Conservation (phyloP, 1,140 invertebrate genomes). For the Saccostrea cuccullata region DNA sequence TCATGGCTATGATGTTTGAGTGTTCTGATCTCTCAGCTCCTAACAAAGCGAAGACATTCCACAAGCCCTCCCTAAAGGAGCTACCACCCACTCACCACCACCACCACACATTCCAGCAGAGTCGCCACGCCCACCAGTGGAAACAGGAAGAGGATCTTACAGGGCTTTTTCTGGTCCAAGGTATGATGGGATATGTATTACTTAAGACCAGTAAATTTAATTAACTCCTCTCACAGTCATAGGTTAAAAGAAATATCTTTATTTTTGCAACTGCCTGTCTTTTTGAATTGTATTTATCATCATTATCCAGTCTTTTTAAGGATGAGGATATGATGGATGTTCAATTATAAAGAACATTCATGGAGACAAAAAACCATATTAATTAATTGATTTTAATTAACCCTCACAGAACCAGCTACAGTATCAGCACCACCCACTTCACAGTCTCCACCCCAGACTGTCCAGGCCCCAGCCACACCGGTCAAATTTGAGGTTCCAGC, state of each 20-base stretch:
- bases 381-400: not conserved
- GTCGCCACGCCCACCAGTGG: constrained; percentile 70
- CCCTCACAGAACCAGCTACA: constrained; percentile 20
- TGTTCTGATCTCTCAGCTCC: constrained; percentile 71
- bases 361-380: too few relatives aligned
- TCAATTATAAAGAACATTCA: too few relatives aligned
- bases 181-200: not conserved
- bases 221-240: too few relatives aligned
- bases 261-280: too few relatives aligned
- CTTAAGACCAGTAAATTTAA: too few relatives aligned
- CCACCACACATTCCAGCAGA: constrained; percentile 59
- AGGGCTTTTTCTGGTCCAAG: constrained; percentile 57
- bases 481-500: constrained; percentile 53
- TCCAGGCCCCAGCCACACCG: not conserved
- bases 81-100: constrained; percentile 55
- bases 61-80: constrained; percentile 68
- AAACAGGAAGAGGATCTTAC: constrained; percentile 61
- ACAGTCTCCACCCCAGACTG: constrained; percentile 24
- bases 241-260: too few relatives aligned
- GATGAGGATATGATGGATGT: too few relatives aligned
- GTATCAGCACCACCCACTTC: not conserved
- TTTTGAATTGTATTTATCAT: too few relatives aligned
- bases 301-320: too few relatives aligned
- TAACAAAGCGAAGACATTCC: constrained; percentile 69
- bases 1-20: constrained; percentile 72